Evolutionary conservation across 2,888 invertebrate genomes (phyloP).

Genomic region (Hydrotaea diabolus): DNA sequence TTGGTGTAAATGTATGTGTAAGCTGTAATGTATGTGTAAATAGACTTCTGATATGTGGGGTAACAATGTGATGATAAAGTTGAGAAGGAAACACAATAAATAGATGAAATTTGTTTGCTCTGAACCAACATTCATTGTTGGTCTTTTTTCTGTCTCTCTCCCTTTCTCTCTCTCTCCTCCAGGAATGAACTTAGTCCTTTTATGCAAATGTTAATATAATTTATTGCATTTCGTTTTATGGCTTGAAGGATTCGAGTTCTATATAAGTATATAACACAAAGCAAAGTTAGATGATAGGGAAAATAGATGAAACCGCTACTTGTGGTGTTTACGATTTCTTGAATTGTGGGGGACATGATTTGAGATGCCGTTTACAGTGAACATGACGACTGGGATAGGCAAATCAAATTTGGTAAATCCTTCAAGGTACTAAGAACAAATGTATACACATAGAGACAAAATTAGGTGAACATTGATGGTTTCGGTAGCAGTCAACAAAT

Average conservation of each 20-base stretch:
- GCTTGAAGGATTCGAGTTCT: background rate
- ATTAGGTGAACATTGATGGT: no score
- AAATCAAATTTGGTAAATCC: no score
- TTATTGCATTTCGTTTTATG: background rate
- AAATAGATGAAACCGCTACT: background rate
- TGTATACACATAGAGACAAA: no score
- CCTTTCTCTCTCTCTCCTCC: no score
- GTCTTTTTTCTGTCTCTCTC: background rate
- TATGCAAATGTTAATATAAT: constrained; percentile 22
- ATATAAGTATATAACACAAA: no score
- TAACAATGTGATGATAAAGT: background rate
- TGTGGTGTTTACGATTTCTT: no score
- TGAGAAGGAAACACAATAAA: background rate
- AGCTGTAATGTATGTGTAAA: background rate
- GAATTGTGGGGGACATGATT: no score
- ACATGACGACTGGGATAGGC: no score
- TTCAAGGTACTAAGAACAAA: no score
- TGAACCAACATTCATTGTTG: background rate
- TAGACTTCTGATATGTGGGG: background rate
- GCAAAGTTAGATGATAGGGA: background rate
- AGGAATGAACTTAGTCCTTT: background rate
- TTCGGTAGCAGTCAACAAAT: no score
- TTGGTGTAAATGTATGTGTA: background rate
- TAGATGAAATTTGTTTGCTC: background rate
- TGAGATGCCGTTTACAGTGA: no score